Evolutionary conservation across 2,113 vertebrate genomes (phyloP).

Genomic region (Collichthys lucidus): DNA sequence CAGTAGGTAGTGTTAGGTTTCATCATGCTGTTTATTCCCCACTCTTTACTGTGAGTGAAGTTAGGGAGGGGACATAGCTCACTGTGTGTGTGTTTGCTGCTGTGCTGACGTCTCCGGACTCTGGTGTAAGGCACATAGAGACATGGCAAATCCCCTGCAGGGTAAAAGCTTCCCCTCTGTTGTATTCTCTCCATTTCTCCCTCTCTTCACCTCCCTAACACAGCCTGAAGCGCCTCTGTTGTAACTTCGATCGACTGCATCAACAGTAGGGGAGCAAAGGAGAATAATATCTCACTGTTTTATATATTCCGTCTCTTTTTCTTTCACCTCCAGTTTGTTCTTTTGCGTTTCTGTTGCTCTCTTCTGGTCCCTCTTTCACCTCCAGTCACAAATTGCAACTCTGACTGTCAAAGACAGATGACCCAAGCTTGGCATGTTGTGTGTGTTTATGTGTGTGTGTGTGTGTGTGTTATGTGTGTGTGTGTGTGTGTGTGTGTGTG

Average conservation of each 20-base stretch:
- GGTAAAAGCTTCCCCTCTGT: constrained; percentile 45
- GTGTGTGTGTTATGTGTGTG: constrained; percentile 28
- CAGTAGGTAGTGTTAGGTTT: constrained; percentile 74
- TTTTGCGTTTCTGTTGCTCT: constrained; percentile 23
- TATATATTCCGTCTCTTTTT: neutral
- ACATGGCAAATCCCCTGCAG: constrained; percentile 51
- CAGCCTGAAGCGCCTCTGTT: constrained; percentile 32
- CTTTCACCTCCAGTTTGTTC: neutral
- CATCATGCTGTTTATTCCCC: constrained; percentile 80
- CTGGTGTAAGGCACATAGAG: constrained; percentile 51
- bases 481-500: constrained; percentile 27
- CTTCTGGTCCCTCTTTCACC: constrained; percentile 40
- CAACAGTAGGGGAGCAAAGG: constrained; percentile 7
- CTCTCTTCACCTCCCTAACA: constrained; percentile 25
- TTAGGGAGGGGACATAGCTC: constrained; percentile 39
- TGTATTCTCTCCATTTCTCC: constrained; percentile 9
- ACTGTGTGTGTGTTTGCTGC: constrained; percentile 3
- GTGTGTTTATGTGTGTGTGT: constrained; percentile 36
- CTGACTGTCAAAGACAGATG: constrained; percentile 79
- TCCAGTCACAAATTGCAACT: constrained; percentile 58
- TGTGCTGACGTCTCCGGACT: constrained; percentile 62
- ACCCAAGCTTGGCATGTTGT: constrained; percentile 52
- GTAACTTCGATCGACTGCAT: constrained; percentile 28
- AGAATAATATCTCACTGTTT: constrained; percentile 34
- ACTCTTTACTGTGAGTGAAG: constrained; percentile 40